Evolutionary conservation across 1,140 invertebrate species (phyloP).

Genomic region (Maniola jurtina): DNA sequence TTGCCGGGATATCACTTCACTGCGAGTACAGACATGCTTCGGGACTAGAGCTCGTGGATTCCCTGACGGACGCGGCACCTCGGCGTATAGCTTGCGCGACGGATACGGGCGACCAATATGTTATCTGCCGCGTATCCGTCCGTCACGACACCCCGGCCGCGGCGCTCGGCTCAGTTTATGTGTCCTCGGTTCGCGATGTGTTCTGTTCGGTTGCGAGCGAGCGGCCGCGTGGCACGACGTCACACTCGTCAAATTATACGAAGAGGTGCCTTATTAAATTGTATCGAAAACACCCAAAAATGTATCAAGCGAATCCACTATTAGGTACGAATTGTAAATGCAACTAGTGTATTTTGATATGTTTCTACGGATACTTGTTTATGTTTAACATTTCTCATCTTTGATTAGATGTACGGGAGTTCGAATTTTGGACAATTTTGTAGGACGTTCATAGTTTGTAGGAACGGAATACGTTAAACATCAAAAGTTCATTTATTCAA

Average conservation of each 20-base stretch:
- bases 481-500: slow-evolving; percentile 25
- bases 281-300: slow-evolving; percentile 18
- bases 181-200: background rate
- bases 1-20: slow-evolving; percentile 72
- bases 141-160: background rate
- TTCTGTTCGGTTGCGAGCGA: background rate
- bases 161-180: background rate
- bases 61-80: slow-evolving; percentile 20
- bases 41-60: slow-evolving; percentile 29
- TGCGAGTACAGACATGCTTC: slow-evolving; percentile 50
- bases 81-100: background rate
- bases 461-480: slow-evolving; percentile 36
- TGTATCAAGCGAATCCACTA: slow-evolving; percentile 28
- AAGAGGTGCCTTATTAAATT: slow-evolving; percentile 13
- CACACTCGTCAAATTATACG: background rate
- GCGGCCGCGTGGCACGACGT: background rate
- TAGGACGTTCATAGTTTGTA: slow-evolving; percentile 41
- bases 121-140: slow-evolving; percentile 16
- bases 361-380: slow-evolving; percentile 36
- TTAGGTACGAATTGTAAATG: slow-evolving; percentile 35
- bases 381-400: slow-evolving; percentile 34
- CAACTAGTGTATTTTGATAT: slow-evolving; percentile 39
- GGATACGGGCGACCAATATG: slow-evolving; percentile 16
- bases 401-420: slow-evolving; percentile 31
- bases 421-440: slow-evolving; percentile 41